These are phyloP conservation scores for Eumaeus atala DNA, from an alignment of 1,140 invertebrate species.

Conservation along the genomic window DNA sequence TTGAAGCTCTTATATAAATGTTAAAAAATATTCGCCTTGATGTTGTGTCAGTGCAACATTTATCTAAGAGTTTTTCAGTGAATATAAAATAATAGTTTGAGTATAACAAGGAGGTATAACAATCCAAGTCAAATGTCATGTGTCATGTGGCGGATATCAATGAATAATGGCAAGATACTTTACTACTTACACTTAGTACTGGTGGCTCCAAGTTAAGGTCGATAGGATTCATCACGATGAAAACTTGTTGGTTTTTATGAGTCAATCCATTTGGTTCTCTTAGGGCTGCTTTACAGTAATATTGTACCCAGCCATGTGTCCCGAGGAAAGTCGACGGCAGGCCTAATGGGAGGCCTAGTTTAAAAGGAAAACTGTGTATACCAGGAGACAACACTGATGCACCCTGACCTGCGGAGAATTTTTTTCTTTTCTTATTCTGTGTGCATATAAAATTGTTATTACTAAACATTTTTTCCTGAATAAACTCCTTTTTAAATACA, in stretches of 20 bases:
- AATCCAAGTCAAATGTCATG: too few relatives aligned
- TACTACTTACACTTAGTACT: conserved; percentile 85
- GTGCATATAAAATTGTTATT: too few relatives aligned
- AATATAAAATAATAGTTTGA: too few relatives aligned
- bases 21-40: too few relatives aligned
- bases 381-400: conserved; percentile 91
- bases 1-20: too few relatives aligned
- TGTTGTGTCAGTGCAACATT: too few relatives aligned
- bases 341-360: conserved; percentile 90
- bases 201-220: conserved; percentile 94
- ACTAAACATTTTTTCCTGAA: too few relatives aligned
- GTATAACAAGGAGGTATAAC: too few relatives aligned
- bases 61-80: too few relatives aligned
- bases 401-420: conserved; percentile 78
- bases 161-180: background rate
- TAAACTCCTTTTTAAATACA: too few relatives aligned
- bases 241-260: conserved; percentile 97
- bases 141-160: too few relatives aligned
- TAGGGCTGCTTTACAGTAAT: conserved; percentile 93
- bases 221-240: conserved; percentile 97
- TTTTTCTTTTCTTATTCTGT: background rate
- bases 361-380: conserved; percentile 96
- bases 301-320: conserved; percentile 96
- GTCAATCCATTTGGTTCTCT: conserved; percentile 91
- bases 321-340: conserved; percentile 94